A percentile compares a stretch with the other conserved stretches of the same genome.
phyloP scores from a whole-genome alignment of 2,888 invertebrate species.

The Malthinus seriepunctatus region DNA sequence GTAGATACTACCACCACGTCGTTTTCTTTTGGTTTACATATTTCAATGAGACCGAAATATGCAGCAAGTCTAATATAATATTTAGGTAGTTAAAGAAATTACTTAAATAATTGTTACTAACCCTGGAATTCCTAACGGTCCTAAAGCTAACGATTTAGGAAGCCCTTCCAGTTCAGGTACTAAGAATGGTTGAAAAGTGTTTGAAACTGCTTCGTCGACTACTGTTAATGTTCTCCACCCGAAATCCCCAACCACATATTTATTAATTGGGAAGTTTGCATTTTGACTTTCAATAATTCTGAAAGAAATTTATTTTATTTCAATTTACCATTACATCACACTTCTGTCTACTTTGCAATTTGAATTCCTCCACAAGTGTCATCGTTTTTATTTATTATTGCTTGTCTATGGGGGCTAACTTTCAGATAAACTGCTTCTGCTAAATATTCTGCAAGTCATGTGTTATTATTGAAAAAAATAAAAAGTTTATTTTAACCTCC shows the following conservation, averaged over 20 bases:
- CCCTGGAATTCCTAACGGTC: conserved; percentile 73
- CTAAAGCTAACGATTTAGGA: conserved; percentile 64
- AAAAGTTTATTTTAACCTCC: conserved; percentile 58
- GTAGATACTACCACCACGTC: conserved; percentile 75
- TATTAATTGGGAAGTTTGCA: conserved; percentile 65
- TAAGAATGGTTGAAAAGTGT: conserved; percentile 41
- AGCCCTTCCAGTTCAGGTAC: conserved; percentile 63
- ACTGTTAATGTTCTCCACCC: conserved; percentile 72
- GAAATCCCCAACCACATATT: conserved; percentile 63
- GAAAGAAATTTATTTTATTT: conserved; percentile 37
- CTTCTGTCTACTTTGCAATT: conserved; percentile 65
- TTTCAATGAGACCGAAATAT: conserved; percentile 72
- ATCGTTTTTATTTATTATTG: conserved; percentile 60
- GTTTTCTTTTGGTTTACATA: conserved; percentile 70
- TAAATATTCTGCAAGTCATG: conserved; percentile 62
- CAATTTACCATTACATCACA: neutral
- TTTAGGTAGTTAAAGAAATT: neutral
- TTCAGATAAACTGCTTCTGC: conserved; percentile 69
- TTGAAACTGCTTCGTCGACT: conserved; percentile 65
- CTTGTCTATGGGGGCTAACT: conserved; percentile 74
- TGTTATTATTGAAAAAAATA: neutral
- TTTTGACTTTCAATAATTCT: conserved; percentile 72
- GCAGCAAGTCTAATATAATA: conserved; percentile 64
- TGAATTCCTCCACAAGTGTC: conserved; percentile 72
- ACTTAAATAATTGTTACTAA: conserved; percentile 41